Evolutionary conservation across 2,113 vertebrate genomes (phyloP).

Genomic region (Etia nguti): DNA sequence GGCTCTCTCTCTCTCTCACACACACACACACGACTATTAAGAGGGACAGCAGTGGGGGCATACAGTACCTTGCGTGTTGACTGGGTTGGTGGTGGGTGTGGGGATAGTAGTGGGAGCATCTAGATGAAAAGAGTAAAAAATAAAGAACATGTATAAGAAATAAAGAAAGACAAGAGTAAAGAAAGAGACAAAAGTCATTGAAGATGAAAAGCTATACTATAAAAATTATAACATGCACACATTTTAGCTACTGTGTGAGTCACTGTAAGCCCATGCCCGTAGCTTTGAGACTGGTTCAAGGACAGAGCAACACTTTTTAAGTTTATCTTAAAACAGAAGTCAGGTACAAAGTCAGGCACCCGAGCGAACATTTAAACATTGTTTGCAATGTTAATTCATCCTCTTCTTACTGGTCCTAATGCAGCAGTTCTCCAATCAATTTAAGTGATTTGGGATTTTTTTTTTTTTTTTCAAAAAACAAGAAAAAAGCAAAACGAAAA

Average conservation of each 20-base stretch:
- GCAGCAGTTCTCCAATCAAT: neutral
- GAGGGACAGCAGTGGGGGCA: constrained; percentile 64
- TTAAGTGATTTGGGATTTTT: neutral
- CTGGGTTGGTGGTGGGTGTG: constrained; percentile 76
- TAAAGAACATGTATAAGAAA: constrained; percentile 69
- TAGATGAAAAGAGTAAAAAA: constrained; percentile 78
- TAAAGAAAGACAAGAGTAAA: constrained; percentile 58
- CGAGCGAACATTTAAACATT: neutral
- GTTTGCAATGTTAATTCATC: neutral
- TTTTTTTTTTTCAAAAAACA: neutral
- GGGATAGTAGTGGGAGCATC: constrained; percentile 79
- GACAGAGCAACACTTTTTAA: neutral
- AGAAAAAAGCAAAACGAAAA: rapidly evolving
- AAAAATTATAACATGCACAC: constrained; percentile 14
- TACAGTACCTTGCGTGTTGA: constrained; percentile 79
- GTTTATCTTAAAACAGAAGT: neutral
- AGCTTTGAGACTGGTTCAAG: neutral
- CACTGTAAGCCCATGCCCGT: neutral
- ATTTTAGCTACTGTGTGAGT: neutral
- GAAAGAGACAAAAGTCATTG: constrained; percentile 56
- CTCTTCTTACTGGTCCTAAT: neutral
- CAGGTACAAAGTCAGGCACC: neutral
- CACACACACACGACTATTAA: constrained; percentile 23
- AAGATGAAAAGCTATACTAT: constrained; percentile 32
- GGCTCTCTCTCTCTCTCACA: neutral